These are phyloP conservation scores for Spinus olivaceus DNA, from an alignment of 2,797 vertebrate species.

Conservation along the genomic window DNA sequence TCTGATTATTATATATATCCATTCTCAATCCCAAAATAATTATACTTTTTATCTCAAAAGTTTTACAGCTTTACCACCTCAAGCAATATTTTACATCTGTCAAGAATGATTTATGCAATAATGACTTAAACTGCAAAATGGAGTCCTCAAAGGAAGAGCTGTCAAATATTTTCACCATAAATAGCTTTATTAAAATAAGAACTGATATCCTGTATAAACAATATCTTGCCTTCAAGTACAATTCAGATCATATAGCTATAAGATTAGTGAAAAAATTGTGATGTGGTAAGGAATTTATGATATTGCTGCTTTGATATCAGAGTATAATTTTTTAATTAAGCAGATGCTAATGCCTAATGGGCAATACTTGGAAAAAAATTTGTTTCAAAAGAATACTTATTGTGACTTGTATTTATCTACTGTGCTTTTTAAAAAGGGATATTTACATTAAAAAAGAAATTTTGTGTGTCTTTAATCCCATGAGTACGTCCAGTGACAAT, in stretches of 20 bases:
- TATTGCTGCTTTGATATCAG: not conserved
- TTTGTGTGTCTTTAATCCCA: not conserved
- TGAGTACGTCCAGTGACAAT: not conserved
- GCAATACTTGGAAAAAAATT: not conserved
- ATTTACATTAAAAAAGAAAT: not conserved
- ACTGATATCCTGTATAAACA: conserved; percentile 61
- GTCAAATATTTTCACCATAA: conserved; percentile 68
- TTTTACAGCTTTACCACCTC: conserved; percentile 74
- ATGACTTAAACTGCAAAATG: conserved; percentile 72
- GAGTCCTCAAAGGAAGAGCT: conserved; percentile 70
- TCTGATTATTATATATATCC: conserved; percentile 30
- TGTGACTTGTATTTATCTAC: not conserved
- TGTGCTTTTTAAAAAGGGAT: not conserved
- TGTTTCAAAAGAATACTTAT: conserved; percentile 14
- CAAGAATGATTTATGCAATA: conserved; percentile 77
- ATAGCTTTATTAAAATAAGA: conserved; percentile 65
- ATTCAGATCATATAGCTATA: not conserved
- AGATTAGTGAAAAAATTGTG: not conserved
- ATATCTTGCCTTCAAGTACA: conserved; percentile 11
- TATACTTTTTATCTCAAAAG: conserved; percentile 72
- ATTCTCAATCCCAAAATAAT: conserved; percentile 55
- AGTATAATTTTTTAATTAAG: not conserved
- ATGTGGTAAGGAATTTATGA: not conserved
- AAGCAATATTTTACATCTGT: conserved; percentile 77
- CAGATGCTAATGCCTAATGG: not conserved